A percentile compares a stretch with the other conserved stretches of the same genome.
Evolutionary conservation across 2,113 vertebrate species (phyloP).

Genomic region (Emydocephalus ijimae): DNA sequence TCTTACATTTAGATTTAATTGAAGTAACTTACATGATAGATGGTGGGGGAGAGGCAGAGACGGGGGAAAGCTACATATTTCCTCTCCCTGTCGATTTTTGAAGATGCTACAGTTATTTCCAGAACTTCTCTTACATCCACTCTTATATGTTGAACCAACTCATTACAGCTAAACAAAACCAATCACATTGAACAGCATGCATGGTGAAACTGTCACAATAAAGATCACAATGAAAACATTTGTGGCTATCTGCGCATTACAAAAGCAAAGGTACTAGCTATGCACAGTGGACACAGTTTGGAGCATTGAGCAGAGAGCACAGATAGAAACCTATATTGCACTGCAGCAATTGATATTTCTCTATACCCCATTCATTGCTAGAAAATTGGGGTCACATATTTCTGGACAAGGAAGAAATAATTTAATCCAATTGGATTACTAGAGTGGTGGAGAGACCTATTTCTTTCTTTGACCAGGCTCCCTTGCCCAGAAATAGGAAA

Average conservation of each 20-base stretch:
- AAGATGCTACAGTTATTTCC: neutral
- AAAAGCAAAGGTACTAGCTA: neutral
- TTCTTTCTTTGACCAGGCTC: neutral
- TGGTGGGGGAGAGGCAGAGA: neutral
- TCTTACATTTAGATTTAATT: conserved; percentile 38
- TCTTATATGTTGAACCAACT: neutral
- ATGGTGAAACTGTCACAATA: neutral
- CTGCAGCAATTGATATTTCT: neutral
- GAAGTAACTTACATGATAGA: neutral
- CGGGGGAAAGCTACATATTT: neutral
- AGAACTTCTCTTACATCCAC: neutral
- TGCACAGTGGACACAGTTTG: neutral
- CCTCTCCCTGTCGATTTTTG: conserved; percentile 25
- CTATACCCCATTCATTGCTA: neutral
- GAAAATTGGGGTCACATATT: neutral
- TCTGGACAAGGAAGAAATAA: neutral
- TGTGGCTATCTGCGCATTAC: neutral
- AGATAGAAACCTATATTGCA: neutral
- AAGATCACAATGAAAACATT: neutral
- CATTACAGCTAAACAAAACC: neutral
- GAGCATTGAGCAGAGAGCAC: neutral
- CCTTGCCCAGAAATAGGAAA: neutral
- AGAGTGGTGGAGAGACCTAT: neutral
- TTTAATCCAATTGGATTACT: neutral
- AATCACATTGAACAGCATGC: neutral